Evolutionary conservation across 1,140 invertebrate species (phyloP).

Genomic region (Lasaia peninsularis): DNA sequence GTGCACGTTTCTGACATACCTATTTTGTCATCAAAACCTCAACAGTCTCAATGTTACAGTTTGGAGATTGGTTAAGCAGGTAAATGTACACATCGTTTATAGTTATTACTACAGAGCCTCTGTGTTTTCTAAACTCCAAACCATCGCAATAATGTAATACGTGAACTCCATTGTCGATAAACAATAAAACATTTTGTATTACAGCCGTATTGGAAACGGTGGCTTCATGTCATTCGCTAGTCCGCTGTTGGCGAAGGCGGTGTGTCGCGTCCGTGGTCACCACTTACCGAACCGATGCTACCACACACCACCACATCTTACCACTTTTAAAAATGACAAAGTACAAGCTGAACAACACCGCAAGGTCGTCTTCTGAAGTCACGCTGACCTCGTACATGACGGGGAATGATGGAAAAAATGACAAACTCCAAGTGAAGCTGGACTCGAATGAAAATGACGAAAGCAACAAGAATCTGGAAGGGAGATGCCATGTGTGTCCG

Average conservation of each 20-base stretch:
- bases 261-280: not conserved
- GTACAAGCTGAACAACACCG: constrained; percentile 68
- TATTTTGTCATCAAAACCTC: too few relatives aligned
- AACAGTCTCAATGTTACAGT: too few relatives aligned
- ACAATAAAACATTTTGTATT: not conserved
- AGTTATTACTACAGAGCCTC: too few relatives aligned
- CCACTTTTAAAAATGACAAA: constrained; percentile 67
- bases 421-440: constrained; percentile 33
- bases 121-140: too few relatives aligned
- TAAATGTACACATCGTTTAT: too few relatives aligned
- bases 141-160: too few relatives aligned
- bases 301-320: not conserved
- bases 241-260: not conserved
- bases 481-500: constrained; percentile 48
- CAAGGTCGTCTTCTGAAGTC: constrained; percentile 61
- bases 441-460: constrained; percentile 49
- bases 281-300: not conserved
- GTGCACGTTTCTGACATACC: too few relatives aligned
- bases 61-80: too few relatives aligned
- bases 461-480: constrained; percentile 39
- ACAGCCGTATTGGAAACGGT: not conserved
- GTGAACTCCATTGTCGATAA: not conserved
- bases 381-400: constrained; percentile 69
- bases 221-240: not conserved
- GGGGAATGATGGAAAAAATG: constrained; percentile 35